These are phyloP conservation scores for Hylyphantes graminicola DNA, from an alignment of 1,140 invertebrate species.

Conservation along the genomic window DNA sequence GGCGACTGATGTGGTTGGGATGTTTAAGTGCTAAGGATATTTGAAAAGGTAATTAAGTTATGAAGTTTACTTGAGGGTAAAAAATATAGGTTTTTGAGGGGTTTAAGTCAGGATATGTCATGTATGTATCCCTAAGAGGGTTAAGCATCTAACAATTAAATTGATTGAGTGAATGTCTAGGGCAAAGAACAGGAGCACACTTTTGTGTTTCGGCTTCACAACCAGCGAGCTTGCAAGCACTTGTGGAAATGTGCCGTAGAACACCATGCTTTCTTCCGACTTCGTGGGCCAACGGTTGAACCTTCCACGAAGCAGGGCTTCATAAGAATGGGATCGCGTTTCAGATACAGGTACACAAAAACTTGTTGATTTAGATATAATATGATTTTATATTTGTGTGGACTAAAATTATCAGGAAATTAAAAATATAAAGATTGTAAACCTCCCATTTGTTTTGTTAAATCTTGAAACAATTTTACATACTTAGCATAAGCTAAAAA, in stretches of 20 bases:
- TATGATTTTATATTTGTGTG: neutral
- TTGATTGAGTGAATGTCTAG: conserved; percentile 52
- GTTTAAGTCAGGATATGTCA: too few species aligned
- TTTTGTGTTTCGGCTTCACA: conserved; percentile 80
- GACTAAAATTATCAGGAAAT: neutral
- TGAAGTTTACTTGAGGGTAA: too few species aligned
- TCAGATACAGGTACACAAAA: conserved; percentile 66
- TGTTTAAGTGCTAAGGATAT: too few species aligned
- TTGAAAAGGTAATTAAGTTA: too few species aligned
- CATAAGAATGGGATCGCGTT: conserved; percentile 71
- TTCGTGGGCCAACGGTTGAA: conserved; percentile 70
- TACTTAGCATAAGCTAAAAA: neutral
- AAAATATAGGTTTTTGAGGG: too few species aligned
- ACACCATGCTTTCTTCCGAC: conserved; percentile 96
- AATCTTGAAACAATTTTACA: neutral
- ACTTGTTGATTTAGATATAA: neutral
- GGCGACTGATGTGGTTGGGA: too few species aligned
- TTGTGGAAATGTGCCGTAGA: conserved; percentile 98
- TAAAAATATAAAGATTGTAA: neutral
- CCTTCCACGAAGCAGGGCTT: conserved; percentile 68
- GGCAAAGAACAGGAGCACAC: conserved; percentile 92
- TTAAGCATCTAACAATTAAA: too few species aligned
- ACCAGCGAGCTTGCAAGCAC: conserved; percentile 90
- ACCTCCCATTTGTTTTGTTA: neutral
- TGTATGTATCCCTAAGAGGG: neutral